Evolutionary conservation across 2,888 invertebrate species (phyloP).

Genomic region (Calameuta idolon): DNA sequence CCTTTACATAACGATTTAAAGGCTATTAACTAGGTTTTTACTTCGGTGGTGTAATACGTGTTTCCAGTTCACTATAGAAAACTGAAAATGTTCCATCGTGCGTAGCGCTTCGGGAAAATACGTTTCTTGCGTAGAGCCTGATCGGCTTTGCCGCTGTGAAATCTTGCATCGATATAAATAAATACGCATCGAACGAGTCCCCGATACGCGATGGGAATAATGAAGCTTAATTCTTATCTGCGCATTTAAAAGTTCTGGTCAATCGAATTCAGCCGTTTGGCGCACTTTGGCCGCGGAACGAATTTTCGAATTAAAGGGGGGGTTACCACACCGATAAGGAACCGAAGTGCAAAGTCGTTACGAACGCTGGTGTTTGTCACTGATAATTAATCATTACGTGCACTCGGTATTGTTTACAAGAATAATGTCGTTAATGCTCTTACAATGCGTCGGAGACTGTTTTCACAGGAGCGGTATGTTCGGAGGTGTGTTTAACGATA

Average conservation of each 20-base stretch:
- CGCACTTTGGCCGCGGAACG: neutral
- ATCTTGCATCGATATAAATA: neutral
- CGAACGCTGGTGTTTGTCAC: neutral
- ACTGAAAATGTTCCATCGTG: neutral
- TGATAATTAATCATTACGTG: neutral
- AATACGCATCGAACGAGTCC: neutral
- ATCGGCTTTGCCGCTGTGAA: neutral
- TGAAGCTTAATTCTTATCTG: neutral
- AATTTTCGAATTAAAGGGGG: neutral
- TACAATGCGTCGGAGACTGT: slow-evolving; percentile 46
- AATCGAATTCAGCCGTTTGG: neutral
- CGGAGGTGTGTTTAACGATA: slow-evolving; percentile 22
- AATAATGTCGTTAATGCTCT: slow-evolving; percentile 44
- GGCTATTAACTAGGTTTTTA: neutral
- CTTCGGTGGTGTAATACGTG: neutral
- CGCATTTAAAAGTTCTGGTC: neutral
- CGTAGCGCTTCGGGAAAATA: too few relatives aligned
- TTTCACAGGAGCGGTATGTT: slow-evolving; percentile 41
- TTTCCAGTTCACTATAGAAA: neutral
- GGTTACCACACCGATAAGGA: neutral
- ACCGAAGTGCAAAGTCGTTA: neutral
- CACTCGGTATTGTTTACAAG: neutral
- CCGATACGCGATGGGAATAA: neutral
- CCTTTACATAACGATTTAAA: neutral
- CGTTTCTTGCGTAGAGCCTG: neutral